phyloP scores from a whole-genome alignment of 1,140 invertebrate species.

The Bacillus rossius region DNA sequence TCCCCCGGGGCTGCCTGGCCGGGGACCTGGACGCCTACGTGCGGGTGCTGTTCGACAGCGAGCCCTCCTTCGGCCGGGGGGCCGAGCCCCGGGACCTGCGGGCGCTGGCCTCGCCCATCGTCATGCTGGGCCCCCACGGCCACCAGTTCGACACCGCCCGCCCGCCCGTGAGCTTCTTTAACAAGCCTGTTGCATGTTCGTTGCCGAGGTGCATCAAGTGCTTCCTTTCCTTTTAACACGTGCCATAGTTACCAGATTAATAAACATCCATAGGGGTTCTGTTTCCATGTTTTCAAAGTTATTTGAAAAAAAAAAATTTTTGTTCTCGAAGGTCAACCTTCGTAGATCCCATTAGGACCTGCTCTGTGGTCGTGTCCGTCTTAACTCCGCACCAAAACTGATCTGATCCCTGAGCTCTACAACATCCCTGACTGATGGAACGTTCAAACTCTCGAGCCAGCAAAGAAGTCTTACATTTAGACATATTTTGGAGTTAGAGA shows the following conservation, averaged over 20 bases:
- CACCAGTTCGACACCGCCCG: conserved; percentile 20
- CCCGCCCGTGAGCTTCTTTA: conserved; percentile 18
- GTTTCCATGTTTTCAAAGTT: too few species aligned
- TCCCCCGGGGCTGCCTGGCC: conserved; percentile 25
- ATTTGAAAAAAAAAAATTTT: background rate
- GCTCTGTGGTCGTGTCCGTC: too few species aligned
- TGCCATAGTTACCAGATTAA: too few species aligned
- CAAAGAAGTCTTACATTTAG: too few species aligned
- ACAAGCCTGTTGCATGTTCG: too few species aligned
- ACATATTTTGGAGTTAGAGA: too few species aligned
- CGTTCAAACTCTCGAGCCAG: background rate
- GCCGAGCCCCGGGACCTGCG: background rate
- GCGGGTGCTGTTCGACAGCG: conserved; percentile 25
- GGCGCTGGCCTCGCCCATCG: conserved; percentile 30
- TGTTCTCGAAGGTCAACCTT: background rate
- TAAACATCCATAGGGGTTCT: too few species aligned
- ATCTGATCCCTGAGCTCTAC: too few species aligned
- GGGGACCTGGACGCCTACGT: conserved; percentile 27
- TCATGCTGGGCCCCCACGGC: conserved; percentile 33
- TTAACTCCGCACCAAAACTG: too few species aligned
- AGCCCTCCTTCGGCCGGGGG: background rate
- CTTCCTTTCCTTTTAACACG: too few species aligned
- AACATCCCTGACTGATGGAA: background rate
- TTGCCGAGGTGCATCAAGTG: too few species aligned
- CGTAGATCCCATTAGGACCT: too few species aligned